phyloP scores from a whole-genome alignment of 2,113 vertebrate species.

The Oryzias woworae region DNA sequence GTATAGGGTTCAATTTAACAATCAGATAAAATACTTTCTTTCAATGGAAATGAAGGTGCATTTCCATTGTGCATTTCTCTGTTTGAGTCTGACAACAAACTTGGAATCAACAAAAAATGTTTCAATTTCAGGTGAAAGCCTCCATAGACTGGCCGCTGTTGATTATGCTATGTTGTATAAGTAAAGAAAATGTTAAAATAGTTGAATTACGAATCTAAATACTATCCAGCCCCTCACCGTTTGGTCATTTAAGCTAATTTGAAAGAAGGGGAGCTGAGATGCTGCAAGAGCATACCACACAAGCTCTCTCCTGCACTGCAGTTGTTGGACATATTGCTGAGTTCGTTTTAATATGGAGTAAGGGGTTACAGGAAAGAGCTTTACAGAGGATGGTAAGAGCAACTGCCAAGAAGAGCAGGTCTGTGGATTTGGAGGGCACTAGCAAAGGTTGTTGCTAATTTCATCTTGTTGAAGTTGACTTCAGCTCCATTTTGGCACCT shows the following conservation, averaged over 20 bases:
- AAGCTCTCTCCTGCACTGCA: constrained; percentile 86
- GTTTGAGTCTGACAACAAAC: too few species aligned
- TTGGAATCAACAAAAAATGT: too few species aligned
- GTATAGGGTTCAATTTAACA: too few species aligned
- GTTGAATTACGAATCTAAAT: constrained; percentile 24
- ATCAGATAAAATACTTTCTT: too few species aligned
- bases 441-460: constrained; percentile 65
- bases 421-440: constrained; percentile 77
- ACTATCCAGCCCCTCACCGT: constrained; percentile 45
- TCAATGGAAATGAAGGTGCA: too few species aligned
- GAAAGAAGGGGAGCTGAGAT: constrained; percentile 69
- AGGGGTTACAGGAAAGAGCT: constrained; percentile 51
- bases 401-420: constrained; percentile 85
- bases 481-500: too few species aligned
- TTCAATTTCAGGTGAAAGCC: too few species aligned
- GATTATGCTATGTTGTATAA: too few species aligned
- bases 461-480: constrained; percentile 1
- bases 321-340: constrained; percentile 88
- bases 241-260: constrained; percentile 66
- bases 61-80: too few species aligned
- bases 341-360: constrained; percentile 76
- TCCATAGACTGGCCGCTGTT: too few species aligned
- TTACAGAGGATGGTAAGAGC: constrained; percentile 81
- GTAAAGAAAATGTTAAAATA: background rate
- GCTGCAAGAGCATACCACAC: constrained; percentile 82